These are phyloP conservation scores for Philereme vetulata DNA, from an alignment of 2,888 invertebrate species.

Conservation along the genomic window DNA sequence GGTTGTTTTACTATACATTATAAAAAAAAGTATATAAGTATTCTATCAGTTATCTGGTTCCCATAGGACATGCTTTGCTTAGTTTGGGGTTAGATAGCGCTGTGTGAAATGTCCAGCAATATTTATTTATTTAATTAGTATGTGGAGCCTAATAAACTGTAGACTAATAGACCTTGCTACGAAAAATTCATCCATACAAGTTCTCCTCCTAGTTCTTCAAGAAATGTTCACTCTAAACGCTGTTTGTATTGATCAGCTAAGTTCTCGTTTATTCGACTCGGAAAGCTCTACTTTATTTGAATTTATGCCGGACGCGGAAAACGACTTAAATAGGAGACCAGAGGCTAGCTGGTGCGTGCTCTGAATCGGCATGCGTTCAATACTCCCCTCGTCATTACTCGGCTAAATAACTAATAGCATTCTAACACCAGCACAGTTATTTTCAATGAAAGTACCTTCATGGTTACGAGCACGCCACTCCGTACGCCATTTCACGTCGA, in stretches of 20 bases:
- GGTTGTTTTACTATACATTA: too few species aligned
- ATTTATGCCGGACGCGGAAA: slow-evolving; percentile 8
- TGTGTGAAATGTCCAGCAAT: too few species aligned
- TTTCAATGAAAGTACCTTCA: slow-evolving; percentile 32
- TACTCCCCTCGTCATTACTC: slow-evolving; percentile 76
- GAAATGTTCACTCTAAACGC: too few species aligned
- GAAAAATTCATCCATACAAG: too few species aligned
- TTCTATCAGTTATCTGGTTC: too few species aligned
- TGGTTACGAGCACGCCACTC: slow-evolving; percentile 32
- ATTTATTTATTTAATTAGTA: too few species aligned
- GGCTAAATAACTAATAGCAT: slow-evolving; percentile 74
- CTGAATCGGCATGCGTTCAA: slow-evolving; percentile 75
- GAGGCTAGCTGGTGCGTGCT: slow-evolving; percentile 55
- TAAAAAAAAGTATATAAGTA: too few species aligned
- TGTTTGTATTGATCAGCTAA: too few species aligned
- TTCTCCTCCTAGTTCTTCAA: too few species aligned
- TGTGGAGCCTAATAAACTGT: too few species aligned
- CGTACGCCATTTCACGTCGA: slow-evolving; percentile 35
- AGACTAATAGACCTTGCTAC: background rate
- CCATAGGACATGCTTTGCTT: too few species aligned
- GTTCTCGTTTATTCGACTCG: background rate
- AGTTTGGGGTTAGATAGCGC: too few species aligned
- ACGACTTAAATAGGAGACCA: slow-evolving; percentile 24
- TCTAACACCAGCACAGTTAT: slow-evolving; percentile 59
- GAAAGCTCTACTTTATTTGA: slow-evolving; percentile 15